phyloP scores from a whole-genome alignment of 2,113 vertebrate species.

The Myotis brandtii region DNA sequence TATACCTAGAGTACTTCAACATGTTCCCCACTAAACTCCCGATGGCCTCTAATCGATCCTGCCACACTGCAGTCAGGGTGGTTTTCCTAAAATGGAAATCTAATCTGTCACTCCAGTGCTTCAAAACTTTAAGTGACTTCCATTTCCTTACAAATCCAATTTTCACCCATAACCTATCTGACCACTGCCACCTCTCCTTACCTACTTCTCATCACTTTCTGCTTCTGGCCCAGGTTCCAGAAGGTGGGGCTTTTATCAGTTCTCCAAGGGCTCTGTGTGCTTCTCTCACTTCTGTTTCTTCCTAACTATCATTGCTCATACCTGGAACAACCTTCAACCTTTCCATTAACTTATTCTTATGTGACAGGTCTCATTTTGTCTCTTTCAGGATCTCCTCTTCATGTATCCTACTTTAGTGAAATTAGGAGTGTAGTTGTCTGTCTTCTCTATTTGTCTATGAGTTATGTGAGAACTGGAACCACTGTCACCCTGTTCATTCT shows the following conservation, averaged over 20 bases:
- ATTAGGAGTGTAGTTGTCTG: neutral
- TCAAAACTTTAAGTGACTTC: neutral
- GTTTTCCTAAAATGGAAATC: neutral
- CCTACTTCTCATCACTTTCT: neutral
- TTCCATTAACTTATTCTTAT: neutral
- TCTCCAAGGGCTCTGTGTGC: neutral
- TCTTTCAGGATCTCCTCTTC: neutral
- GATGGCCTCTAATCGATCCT: neutral
- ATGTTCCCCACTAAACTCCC: neutral
- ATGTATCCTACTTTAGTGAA: neutral
- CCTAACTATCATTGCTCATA: neutral
- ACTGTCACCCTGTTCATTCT: neutral
- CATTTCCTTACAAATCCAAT: rapidly evolving
- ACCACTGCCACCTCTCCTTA: neutral
- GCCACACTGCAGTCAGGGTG: neutral
- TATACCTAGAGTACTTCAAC: neutral
- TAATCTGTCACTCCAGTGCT: neutral
- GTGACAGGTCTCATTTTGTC: neutral
- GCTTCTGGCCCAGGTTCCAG: neutral
- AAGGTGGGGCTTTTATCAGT: neutral
- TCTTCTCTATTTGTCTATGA: neutral
- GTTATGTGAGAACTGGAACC: neutral
- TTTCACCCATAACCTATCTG: neutral
- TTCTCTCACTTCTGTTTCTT: neutral
- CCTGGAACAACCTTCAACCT: neutral